Base-by-base conservation (phyloP, 2,888 invertebrate genomes). In the Rosalia funebris region DNA sequence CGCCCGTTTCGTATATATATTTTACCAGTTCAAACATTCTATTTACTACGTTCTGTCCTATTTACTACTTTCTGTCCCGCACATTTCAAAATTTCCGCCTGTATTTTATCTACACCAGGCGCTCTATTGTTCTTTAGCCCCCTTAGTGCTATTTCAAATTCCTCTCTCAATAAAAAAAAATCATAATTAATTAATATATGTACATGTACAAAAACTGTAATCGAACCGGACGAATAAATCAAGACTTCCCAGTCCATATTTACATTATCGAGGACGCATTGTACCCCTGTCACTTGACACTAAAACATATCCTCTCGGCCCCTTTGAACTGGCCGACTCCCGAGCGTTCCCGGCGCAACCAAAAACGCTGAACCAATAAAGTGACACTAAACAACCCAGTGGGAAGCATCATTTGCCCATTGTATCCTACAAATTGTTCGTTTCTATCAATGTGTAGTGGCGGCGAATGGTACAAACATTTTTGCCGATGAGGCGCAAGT, bases 351-450 rank as follows among this genome's bases (percentile, higher is more conserved):
- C 57, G 59, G 48, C 41, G 20, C 44, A 45, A 46, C 53, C 53
- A 42, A 42, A 60, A 65, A 63, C 48, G 31, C 50, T 39, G 55
- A 53, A 52, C 63, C 57, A 60, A 63, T 63, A 61, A 63, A 58
- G 58, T 63, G 41, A 60, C 60, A 61, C 54, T 61, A 66, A 64
- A 63, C 61, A 58, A 36, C 63, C 11, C 60, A 44, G 62, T 48
- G 60, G 62, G 65, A 46, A 32, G 60, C 36, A 25, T 44, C 12
- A 50, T 54, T 45, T 31, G 19, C 32, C 50, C 46, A 50, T 63
- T 58, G 58, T 62, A 36, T 10, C 1, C 20, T 3, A 34, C 58
- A 50, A 58, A 62, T 54, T 42, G 63, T 60, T 14, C 36, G 36
- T 17, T 48, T 11, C 36, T 11, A 48, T 32, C 16, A 11, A 36